Conservation (phyloP, 2,113 vertebrate genomes). For the Oceanodroma tethys region DNA sequence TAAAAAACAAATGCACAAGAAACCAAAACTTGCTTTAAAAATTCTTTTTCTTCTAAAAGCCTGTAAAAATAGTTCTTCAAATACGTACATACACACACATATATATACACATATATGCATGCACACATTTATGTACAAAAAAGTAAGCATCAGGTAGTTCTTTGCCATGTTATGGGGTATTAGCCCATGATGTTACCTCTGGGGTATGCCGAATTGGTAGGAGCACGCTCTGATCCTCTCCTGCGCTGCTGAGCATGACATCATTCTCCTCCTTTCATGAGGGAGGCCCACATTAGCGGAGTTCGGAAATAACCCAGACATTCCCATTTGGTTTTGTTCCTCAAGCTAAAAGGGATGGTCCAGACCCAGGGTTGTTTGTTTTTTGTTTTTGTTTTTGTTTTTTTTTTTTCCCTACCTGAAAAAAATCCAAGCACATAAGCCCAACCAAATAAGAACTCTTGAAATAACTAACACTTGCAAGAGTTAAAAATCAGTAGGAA, state of each 20-base stretch:
- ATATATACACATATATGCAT: too few relatives aligned
- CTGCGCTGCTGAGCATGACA: neutral
- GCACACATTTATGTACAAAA: neutral
- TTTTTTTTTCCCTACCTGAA: neutral
- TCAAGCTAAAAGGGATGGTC: neutral
- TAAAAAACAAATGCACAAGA: neutral
- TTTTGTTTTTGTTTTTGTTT: too few relatives aligned
- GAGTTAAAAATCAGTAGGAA: neutral
- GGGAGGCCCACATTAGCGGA: neutral
- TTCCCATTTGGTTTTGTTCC: neutral
- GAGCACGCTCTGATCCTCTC: neutral
- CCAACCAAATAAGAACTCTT: neutral
- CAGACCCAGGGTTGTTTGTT: neutral
- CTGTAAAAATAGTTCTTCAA: neutral
- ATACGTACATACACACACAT: rapidly evolving
- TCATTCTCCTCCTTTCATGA: neutral
- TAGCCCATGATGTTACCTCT: neutral
- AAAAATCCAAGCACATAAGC: neutral
- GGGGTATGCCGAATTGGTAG: neutral
- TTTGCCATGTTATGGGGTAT: neutral
- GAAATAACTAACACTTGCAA: neutral
- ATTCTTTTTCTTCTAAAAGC: neutral
- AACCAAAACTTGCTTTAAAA: neutral
- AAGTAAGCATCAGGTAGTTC: neutral
- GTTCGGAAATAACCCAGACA: neutral